Evolutionary conservation across 2,113 vertebrate genomes (phyloP).

Genomic region (Cryptoleucopteryx plumbea): DNA sequence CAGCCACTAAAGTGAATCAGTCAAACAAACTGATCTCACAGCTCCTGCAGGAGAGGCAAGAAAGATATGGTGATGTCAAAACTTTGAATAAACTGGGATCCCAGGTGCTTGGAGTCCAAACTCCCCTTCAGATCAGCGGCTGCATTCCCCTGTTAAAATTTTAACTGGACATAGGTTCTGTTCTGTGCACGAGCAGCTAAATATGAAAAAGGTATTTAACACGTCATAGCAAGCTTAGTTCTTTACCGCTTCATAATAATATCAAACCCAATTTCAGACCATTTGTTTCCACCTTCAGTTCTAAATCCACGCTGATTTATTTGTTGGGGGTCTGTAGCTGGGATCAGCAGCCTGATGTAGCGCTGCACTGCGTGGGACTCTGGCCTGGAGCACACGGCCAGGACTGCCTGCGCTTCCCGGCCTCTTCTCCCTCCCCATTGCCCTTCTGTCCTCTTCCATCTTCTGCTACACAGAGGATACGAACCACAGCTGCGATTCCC

Average conservation of each 20-base stretch:
- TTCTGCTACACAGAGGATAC: background rate
- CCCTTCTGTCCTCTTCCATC: rapidly evolving
- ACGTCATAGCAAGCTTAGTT: background rate
- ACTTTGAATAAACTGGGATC: background rate
- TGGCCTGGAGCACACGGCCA: rapidly evolving
- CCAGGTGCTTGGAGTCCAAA: background rate
- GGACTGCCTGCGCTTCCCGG: background rate
- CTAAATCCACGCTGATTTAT: rapidly evolving
- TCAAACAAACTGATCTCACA: background rate
- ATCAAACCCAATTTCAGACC: background rate
- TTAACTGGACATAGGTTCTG: background rate
- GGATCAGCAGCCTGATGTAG: background rate
- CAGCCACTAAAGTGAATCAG: background rate
- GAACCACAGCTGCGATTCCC: background rate
- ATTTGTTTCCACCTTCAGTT: background rate
- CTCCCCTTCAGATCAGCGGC: background rate
- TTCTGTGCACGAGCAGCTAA: background rate
- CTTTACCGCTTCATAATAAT: background rate
- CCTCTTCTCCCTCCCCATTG: background rate
- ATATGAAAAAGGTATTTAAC: background rate
- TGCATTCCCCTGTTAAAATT: background rate
- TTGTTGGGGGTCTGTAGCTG: background rate
- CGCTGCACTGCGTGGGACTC: rapidly evolving
- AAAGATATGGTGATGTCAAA: background rate
- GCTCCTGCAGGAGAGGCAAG: background rate